These are phyloP conservation scores for Tachina grossa DNA, from an alignment of 2,888 invertebrate species.

Conservation along the genomic window DNA sequence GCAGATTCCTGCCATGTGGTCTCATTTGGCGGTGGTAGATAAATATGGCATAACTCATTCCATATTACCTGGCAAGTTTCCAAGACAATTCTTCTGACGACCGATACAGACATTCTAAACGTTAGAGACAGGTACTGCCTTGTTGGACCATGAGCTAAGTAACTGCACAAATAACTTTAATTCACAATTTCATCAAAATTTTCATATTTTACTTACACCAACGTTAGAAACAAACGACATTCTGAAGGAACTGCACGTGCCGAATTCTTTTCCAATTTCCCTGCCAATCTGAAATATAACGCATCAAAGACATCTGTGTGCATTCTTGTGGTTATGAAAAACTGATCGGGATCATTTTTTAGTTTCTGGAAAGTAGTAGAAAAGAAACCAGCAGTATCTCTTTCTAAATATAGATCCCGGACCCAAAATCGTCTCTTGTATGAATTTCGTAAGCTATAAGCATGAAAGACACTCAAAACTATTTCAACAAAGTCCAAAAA, in stretches of 20 bases:
- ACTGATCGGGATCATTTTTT: no score
- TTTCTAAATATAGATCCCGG: no score
- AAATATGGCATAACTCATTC: conserved; percentile 21
- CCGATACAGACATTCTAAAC: not conserved
- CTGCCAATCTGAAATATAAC: not conserved
- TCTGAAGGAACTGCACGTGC: not conserved
- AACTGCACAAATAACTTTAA: not conserved
- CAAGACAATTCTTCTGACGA: not conserved
- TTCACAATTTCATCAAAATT: no score
- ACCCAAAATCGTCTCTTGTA: no score
- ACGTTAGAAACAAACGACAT: not conserved
- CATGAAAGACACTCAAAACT: no score
- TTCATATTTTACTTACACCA: not conserved
- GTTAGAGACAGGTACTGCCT: not conserved
- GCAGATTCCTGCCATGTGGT: no score
- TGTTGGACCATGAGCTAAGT: no score
- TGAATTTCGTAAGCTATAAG: no score
- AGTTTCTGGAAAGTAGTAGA: no score
- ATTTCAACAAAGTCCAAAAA: no score
- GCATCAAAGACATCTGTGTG: not conserved
- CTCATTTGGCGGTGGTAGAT: no score
- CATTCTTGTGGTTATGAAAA: not conserved
- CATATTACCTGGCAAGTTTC: conserved; percentile 47
- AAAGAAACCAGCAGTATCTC: no score
- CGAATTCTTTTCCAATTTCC: not conserved